Percentiles rank a stretch among this genome's conserved stretches.
Conservation (phyloP, 2,113 vertebrate species). For the Raja brachyura region DNA sequence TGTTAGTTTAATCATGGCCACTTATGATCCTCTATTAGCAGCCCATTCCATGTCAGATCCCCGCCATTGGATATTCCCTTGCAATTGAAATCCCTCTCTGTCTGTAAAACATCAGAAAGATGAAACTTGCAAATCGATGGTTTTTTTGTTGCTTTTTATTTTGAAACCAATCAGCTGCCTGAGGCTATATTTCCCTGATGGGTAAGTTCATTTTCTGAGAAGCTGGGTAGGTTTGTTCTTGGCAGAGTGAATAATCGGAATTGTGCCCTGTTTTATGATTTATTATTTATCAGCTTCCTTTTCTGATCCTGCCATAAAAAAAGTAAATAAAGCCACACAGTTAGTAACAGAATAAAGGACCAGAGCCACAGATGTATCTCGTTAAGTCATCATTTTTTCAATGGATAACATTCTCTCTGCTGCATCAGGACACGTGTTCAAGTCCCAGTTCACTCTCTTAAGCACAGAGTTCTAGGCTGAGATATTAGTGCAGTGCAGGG, state of each 20-base stretch:
- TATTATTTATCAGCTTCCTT: neutral
- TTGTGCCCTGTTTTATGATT: neutral
- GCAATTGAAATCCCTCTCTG: neutral
- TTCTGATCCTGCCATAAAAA: neutral
- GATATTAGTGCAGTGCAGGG: too few species aligned
- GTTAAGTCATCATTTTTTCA: too few species aligned
- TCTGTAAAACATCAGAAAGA: neutral
- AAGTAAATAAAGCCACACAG: neutral
- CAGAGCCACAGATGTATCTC: neutral
- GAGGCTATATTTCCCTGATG: neutral
- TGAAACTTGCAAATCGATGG: neutral
- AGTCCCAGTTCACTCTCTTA: too few species aligned
- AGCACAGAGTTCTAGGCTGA: too few species aligned
- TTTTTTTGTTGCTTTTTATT: too few species aligned
- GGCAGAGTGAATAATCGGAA: neutral
- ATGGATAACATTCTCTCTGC: too few species aligned
- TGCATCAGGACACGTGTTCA: too few species aligned
- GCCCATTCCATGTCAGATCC: neutral
- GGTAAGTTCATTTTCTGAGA: neutral
- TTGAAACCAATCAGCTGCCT: neutral
- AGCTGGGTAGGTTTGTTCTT: neutral
- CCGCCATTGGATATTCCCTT: too few species aligned
- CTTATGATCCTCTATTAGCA: neutral
- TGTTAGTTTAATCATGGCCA: neutral
- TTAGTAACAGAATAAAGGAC: neutral